Conservation (phyloP, 1,140 invertebrate genomes). For the Matsumurasca onukii region DNA sequence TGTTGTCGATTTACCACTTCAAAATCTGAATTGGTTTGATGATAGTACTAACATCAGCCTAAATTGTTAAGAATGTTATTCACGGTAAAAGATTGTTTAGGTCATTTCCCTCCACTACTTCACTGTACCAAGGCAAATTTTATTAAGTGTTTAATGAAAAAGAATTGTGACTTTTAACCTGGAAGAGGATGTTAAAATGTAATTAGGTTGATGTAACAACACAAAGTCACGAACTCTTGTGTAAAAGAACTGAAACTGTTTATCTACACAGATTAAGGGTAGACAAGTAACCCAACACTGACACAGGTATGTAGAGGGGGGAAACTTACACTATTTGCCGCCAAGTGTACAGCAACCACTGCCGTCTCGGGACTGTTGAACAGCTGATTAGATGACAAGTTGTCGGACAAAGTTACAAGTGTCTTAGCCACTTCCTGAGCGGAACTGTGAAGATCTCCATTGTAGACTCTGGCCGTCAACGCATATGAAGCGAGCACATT, state of each 20-base stretch:
- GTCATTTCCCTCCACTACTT: too few relatives aligned
- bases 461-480: conserved; percentile 64
- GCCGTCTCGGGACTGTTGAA: conserved; percentile 61
- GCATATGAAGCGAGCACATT: conserved; percentile 69
- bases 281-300: not conserved
- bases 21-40: too few relatives aligned
- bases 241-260: not conserved
- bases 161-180: not conserved
- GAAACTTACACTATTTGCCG: conserved; percentile 49
- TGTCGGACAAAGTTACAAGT: conserved; percentile 59
- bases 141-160: too few relatives aligned
- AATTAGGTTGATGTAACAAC: not conserved
- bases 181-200: not conserved
- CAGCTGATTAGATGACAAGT: conserved; percentile 59
- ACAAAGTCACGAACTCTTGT: not conserved
- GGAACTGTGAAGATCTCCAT: conserved; percentile 63
- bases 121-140: too few relatives aligned
- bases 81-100: too few relatives aligned
- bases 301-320: not conserved
- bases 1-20: too few relatives aligned
- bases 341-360: conserved; percentile 59
- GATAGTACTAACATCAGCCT: too few relatives aligned
- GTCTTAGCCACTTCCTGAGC: conserved; percentile 54
- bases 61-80: too few relatives aligned
- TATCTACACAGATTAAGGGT: not conserved